Evolutionary conservation across 2,113 vertebrate genomes (phyloP).

Genomic region (Salvator merianae): DNA sequence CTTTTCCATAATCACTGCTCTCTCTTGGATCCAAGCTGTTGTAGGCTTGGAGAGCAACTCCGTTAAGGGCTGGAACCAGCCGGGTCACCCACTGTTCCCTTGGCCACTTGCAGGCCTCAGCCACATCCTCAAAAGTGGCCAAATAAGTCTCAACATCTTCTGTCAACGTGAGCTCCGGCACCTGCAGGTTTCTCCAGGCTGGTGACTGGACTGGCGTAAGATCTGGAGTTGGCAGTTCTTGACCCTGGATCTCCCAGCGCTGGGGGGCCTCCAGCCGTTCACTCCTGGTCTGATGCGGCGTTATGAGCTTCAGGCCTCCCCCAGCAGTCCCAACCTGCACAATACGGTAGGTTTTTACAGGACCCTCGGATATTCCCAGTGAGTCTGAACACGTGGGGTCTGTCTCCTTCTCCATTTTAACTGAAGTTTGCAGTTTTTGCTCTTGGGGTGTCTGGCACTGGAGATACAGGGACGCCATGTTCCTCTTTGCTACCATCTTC

Average conservation of each 20-base stretch:
- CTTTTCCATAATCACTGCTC: constrained; percentile 43
- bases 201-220: constrained; percentile 6
- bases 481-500: constrained; percentile 26
- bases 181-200: not conserved
- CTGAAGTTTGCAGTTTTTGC: not conserved
- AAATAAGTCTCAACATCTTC: constrained; percentile 30
- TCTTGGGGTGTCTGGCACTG: constrained; percentile 10
- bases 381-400: constrained; percentile 9
- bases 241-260: constrained; percentile 13
- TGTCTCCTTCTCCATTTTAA: constrained; percentile 28
- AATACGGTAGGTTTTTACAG: constrained; percentile 27
- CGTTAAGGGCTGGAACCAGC: constrained; percentile 12
- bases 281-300: constrained; percentile 18
- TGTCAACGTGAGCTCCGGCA: constrained; percentile 2
- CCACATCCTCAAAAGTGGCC: constrained; percentile 32
- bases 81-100: constrained; percentile 34
- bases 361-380: constrained; percentile 8
- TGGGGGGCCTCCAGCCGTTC: constrained; percentile 16
- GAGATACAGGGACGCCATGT: constrained; percentile 23
- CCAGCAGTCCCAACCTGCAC: constrained; percentile 2
- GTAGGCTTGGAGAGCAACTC: constrained; percentile 12
- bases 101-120: constrained; percentile 34
- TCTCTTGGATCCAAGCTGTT: constrained; percentile 27
- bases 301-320: not conserved
- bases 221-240: constrained; percentile 15